Conservation (phyloP, 2,113 vertebrate species). For the Nothobranchius furzeri region DNA sequence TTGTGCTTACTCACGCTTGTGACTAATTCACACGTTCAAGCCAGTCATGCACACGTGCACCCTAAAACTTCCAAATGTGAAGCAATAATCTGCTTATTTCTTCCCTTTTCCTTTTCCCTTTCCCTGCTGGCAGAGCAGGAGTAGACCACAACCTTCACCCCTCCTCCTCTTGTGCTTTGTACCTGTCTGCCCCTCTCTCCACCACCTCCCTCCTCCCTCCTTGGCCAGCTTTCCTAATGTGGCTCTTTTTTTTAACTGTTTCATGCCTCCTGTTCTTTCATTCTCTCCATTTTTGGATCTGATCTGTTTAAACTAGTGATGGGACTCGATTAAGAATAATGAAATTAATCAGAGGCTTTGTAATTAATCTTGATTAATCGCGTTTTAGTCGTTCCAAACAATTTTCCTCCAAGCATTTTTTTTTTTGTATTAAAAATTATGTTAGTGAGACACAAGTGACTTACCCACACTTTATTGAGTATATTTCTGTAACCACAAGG, state of each 20-base stretch:
- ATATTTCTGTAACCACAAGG: no score
- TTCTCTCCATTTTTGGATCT: background rate
- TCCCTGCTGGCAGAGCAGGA: constrained; percentile 47
- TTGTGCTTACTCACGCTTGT: constrained; percentile 33
- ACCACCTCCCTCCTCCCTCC: constrained; percentile 56
- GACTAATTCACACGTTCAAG: constrained; percentile 33
- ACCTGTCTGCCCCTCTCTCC: constrained; percentile 66
- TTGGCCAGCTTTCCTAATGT: constrained; percentile 69
- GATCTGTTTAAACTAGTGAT: no score
- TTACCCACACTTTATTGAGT: no score
- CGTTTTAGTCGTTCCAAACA: no score
- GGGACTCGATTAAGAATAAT: no score
- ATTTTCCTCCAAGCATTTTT: no score
- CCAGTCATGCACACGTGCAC: constrained; percentile 20
- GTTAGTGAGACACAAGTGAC: no score
- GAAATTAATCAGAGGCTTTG: no score
- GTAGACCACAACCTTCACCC: constrained; percentile 26
- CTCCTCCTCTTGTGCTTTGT: constrained; percentile 49
- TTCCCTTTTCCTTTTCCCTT: constrained; percentile 5
- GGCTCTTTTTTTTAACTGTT: constrained; percentile 61
- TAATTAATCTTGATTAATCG: no score
- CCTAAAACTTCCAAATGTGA: constrained; percentile 18
- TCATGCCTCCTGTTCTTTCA: constrained; percentile 27
- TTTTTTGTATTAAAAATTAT: no score
- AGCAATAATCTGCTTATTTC: constrained; percentile 52